Conservation (phyloP, 2,797 vertebrate genomes). For the Busarellus nigricollis region DNA sequence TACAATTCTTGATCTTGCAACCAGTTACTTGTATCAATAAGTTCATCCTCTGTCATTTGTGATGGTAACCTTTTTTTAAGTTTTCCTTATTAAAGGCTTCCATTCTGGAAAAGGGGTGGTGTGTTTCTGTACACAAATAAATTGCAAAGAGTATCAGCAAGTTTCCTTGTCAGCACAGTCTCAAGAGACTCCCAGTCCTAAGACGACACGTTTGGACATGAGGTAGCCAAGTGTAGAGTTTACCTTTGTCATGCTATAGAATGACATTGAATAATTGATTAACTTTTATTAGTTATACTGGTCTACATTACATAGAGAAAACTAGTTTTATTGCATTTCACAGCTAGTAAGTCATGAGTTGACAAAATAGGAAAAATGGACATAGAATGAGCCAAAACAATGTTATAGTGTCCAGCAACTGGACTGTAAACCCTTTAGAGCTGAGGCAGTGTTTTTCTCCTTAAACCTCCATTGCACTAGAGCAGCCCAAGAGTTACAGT, state of each 20-base stretch:
- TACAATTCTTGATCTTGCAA: background rate
- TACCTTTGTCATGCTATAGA: background rate
- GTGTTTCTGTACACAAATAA: conserved; percentile 24
- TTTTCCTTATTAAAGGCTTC: conserved; percentile 17
- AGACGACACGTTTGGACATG: background rate
- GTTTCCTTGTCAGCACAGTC: conserved; percentile 32
- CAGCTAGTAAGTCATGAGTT: background rate
- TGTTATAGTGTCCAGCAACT: background rate
- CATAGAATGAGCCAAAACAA: background rate
- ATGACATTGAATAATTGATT: conserved; percentile 17
- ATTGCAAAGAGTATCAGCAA: background rate
- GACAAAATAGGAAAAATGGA: background rate
- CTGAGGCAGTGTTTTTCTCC: background rate
- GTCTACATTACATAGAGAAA: background rate
- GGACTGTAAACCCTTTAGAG: background rate
- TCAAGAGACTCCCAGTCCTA: conserved; percentile 2
- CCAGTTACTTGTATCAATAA: conserved; percentile 26
- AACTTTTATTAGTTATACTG: conserved; percentile 1
- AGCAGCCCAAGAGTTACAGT: background rate
- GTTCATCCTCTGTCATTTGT: conserved; percentile 13
- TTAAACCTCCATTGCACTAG: background rate
- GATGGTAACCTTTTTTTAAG: background rate
- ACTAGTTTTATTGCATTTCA: background rate
- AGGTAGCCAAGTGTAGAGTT: background rate
- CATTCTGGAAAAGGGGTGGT: background rate